These are phyloP conservation scores for Bombus sibiricus DNA, from an alignment of 1,140 invertebrate species.

Conservation along the genomic window DNA sequence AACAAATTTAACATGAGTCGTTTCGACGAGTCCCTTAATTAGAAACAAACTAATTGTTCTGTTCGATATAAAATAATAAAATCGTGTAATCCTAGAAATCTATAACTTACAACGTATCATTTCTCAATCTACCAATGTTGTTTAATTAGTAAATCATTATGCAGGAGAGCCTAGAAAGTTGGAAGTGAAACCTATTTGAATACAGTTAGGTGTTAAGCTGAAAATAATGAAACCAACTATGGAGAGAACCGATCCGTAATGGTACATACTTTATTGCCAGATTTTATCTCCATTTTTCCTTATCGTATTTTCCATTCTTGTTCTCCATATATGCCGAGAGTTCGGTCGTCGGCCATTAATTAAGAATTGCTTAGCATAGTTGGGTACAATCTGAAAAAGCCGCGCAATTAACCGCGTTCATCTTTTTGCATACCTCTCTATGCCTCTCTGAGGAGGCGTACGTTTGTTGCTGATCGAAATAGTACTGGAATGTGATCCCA, in stretches of 20 bases:
- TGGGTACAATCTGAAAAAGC: constrained; percentile 14
- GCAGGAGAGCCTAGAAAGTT: too few relatives aligned
- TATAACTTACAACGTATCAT: not conserved
- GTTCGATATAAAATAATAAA: not conserved
- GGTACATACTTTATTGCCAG: constrained; percentile 22
- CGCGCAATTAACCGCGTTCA: constrained; percentile 26
- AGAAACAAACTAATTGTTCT: not conserved
- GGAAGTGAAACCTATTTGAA: not conserved
- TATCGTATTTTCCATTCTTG: constrained; percentile 11
- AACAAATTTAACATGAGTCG: too few relatives aligned
- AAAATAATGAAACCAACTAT: constrained; percentile 9
- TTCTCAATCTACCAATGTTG: not conserved
- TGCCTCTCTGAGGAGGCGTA: constrained; percentile 1
- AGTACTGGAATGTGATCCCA: not conserved
- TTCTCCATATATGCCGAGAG: constrained; percentile 10
- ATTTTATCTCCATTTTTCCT: constrained; percentile 27
- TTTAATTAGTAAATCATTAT: not conserved
- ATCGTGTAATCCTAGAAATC: not conserved
- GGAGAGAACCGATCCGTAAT: not conserved
- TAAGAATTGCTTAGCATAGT: constrained; percentile 30
- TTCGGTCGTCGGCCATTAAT: constrained; percentile 13
- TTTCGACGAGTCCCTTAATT: too few relatives aligned
- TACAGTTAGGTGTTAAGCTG: not conserved
- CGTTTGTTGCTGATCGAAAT: constrained; percentile 2
- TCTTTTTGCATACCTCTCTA: constrained; percentile 25